Evolutionary conservation across 1,140 invertebrate genomes (phyloP), one percentile per base, ranked within the genome.

Genomic region (Lepidotrigona ventralis): DNA sequence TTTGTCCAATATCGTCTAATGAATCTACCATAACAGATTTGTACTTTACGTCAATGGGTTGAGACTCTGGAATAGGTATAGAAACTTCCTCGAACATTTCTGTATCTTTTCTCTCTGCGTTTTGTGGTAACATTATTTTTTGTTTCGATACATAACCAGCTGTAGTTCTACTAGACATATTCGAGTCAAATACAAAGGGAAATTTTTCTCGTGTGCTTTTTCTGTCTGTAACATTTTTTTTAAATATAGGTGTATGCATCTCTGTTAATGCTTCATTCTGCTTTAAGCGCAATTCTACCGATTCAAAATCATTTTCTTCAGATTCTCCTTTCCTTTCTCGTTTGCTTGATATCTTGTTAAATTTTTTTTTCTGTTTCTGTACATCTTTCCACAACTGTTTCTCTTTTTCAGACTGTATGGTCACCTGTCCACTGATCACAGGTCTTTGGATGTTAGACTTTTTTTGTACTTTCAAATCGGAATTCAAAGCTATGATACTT

Each of bases 351-450:
- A 95, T 95, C 83, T 96, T 97, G n/a, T 95, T 93, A 9, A 96
- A 90, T 88, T 97, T 97, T 91, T 98, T 99, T 91, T 98, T 98
- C 91, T 98, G 97, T 92, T 98, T 98, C 21, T 98, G 95, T 15
- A 98, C 95, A 92, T 97, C 95, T 92, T 99, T 99, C 53, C 95
- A 94, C 51, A 98, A 90, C 78, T 96, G 93, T 89, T 97, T 98
- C 91, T 99, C 98, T 89, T 97, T 95, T 91, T 97, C 97, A 9
- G 98, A 98, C 90, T 98, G 96, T 39, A 99, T 96, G 39, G 96
- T 97, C 1, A 98, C 97, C 94, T 97, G 96, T 86, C 96, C 96
- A 17, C 96, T 94, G 87, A 96, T 96, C 14, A 87, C 74, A 53
- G 85, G 83, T 60, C 80, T 72, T 29, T 63, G 33, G 63, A 79